These are phyloP conservation scores for Eulithis prunata DNA, from an alignment of 2,888 invertebrate genomes.

Conservation along the genomic window DNA sequence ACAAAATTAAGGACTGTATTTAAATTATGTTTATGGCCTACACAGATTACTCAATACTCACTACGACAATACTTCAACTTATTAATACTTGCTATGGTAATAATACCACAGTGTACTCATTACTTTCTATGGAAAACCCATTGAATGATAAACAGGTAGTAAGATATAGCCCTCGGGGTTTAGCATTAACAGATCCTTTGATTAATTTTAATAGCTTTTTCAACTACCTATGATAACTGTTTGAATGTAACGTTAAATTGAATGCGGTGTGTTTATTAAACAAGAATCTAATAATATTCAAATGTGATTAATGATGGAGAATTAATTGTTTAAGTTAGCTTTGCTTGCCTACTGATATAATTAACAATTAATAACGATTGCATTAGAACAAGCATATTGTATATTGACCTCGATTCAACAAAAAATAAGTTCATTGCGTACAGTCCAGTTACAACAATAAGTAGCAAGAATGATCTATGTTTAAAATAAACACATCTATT, in stretches of 20 bases:
- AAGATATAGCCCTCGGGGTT: conserved; percentile 20
- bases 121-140: conserved; percentile 6
- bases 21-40: conserved; percentile 35
- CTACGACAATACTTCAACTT: conserved; percentile 9
- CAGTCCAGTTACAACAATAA: conserved; percentile 21
- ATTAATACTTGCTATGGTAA: conserved; percentile 10
- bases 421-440: conserved; percentile 3
- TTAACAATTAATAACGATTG: conserved; percentile 23
- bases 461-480: conserved; percentile 1
- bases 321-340: conserved; percentile 25
- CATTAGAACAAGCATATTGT: conserved; percentile 3
- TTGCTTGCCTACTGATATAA: conserved; percentile 19
- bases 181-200: conserved; percentile 37
- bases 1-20: conserved; percentile 36
- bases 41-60: conserved; percentile 25
- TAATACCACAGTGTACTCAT: conserved; percentile 10
- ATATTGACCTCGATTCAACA: conserved; percentile 24
- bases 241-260: conserved; percentile 28
- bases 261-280: conserved; percentile 25
- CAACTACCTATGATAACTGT: conserved; percentile 28
- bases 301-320: conserved; percentile 28
- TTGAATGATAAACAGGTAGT: conserved; percentile 14
- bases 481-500: too few relatives aligned
- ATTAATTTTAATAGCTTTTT: conserved; percentile 37
- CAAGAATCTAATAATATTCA: conserved; percentile 20